A percentile compares a stretch with the other conserved stretches of the same genome.
Evolutionary conservation across 2,888 invertebrate species (phyloP).

Genomic region (Leucania comma): DNA sequence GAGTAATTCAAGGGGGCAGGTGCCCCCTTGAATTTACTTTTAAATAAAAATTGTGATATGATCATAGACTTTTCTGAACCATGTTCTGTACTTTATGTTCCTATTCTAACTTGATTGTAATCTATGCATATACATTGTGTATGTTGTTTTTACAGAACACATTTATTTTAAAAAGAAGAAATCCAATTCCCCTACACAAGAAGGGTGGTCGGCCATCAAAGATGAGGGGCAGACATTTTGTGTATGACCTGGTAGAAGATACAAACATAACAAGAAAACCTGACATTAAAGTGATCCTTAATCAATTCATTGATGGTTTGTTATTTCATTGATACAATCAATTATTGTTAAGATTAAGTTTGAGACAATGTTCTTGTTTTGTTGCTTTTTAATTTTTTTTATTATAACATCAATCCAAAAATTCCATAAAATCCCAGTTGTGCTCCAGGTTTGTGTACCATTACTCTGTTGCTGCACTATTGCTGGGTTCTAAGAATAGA

Average conservation of each 20-base stretch:
- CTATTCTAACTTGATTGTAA: too few relatives aligned
- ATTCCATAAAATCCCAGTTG: not conserved
- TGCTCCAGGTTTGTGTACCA: too few relatives aligned
- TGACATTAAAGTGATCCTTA: slow-evolving; percentile 93
- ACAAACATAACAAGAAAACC: slow-evolving; percentile 88
- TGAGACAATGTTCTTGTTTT: not conserved
- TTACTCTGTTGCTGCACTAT: too few relatives aligned
- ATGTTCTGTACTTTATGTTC: not conserved
- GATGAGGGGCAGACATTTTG: slow-evolving; percentile 91
- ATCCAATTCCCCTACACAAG: slow-evolving; percentile 91
- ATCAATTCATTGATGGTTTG: slow-evolving; percentile 92
- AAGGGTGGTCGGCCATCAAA: slow-evolving; percentile 88
- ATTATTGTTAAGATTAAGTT: not conserved
- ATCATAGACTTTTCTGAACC: too few relatives aligned
- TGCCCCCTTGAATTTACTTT: too few relatives aligned
- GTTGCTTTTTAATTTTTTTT: not conserved
- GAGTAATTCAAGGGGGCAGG: too few relatives aligned
- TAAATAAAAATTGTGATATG: not conserved
- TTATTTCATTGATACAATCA: not conserved
- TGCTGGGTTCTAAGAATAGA: too few relatives aligned
- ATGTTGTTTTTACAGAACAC: slow-evolving; percentile 91
- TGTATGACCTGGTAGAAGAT: slow-evolving; percentile 94
- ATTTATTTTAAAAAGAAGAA: slow-evolving; percentile 93
- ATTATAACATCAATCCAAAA: not conserved
- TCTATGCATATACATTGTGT: not conserved